phyloP scores from a whole-genome alignment of 1,140 invertebrate species.

The Sipha flava region DNA sequence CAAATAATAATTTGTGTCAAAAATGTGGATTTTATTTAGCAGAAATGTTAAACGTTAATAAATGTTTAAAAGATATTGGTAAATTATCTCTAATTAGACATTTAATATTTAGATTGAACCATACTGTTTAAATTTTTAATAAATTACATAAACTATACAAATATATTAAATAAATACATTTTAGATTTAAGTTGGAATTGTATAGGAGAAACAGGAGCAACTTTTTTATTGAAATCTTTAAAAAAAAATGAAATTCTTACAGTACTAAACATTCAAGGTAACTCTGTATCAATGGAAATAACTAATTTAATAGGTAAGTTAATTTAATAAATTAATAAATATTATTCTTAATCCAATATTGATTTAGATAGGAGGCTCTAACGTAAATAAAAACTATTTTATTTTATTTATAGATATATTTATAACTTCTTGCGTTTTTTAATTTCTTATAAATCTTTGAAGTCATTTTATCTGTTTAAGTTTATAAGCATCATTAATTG shows the following conservation, averaged over 20 bases:
- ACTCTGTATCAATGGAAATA: not conserved
- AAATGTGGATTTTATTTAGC: not conserved
- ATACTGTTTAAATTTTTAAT: no score
- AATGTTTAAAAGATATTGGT: conserved; percentile 10
- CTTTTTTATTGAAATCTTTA: not conserved
- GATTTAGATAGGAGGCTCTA: no score
- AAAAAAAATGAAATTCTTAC: not conserved
- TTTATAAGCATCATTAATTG: no score
- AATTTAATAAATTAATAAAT: not conserved
- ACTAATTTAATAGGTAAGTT: not conserved
- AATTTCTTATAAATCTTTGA: no score
- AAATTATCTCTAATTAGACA: not conserved
- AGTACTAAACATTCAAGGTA: not conserved
- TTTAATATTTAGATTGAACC: no score
- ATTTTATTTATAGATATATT: no score
- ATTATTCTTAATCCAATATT: not conserved
- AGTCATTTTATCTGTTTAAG: no score
- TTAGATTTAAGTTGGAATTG: conserved; percentile 23
- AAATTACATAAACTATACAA: not conserved
- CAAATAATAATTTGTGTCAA: not conserved
- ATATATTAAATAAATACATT: not conserved
- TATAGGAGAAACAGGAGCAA: not conserved
- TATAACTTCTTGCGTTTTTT: no score
- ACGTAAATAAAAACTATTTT: no score
- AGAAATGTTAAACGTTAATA: not conserved